A percentile compares a stretch with the other conserved stretches of the same genome.
phyloP scores from a whole-genome alignment of 2,797 vertebrate genomes.

The Thamnophis elegans region DNA sequence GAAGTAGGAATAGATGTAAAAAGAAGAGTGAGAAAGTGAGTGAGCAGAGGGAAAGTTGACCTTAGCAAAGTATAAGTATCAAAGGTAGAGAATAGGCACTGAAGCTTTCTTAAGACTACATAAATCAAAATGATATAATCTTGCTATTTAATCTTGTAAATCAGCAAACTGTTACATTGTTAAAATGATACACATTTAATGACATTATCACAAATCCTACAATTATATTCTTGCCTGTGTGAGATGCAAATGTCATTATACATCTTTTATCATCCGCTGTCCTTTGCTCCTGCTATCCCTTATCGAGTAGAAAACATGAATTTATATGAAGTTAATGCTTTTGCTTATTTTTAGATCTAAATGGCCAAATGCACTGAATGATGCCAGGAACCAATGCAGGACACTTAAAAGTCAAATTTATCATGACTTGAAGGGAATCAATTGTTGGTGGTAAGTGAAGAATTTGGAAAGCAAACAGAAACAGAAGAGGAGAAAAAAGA shows the following conservation, averaged over 20 bases:
- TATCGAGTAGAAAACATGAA: neutral
- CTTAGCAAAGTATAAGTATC: neutral
- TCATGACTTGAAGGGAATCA: neutral
- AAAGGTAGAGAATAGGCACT: neutral
- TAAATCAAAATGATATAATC: neutral
- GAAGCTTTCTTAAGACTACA: neutral
- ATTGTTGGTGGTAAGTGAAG: neutral
- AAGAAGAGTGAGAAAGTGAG: neutral
- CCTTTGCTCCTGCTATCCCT: neutral
- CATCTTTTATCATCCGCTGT: neutral
- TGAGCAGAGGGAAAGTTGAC: neutral
- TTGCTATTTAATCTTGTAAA: neutral
- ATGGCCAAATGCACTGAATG: neutral
- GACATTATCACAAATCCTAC: neutral
- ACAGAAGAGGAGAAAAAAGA: neutral
- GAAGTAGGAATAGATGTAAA: neutral
- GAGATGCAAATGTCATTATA: neutral
- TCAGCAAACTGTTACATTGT: neutral
- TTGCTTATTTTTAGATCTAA: neutral
- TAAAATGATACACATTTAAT: neutral
- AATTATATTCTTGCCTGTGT: neutral
- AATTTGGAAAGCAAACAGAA: neutral
- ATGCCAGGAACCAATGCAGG: neutral
- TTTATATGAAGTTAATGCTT: neutral
- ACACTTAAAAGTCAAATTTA: neutral